Conservation (phyloP, 2,888 invertebrate species). For the Eupsilia transversa region DNA sequence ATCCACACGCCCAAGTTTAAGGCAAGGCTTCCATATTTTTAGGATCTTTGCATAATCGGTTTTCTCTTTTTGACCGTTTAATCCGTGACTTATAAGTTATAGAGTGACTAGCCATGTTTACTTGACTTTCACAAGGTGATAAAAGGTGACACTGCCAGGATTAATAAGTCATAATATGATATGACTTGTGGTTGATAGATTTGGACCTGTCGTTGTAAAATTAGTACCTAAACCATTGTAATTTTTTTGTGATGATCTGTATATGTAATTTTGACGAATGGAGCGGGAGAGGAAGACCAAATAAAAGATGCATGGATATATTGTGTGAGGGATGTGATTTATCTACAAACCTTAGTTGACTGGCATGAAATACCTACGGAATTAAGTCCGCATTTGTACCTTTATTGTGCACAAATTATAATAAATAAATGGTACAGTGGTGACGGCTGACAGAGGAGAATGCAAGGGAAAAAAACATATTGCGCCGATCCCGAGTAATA, state of each 20-base stretch:
- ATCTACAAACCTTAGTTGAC: too few relatives aligned
- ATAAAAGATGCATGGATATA: too few relatives aligned
- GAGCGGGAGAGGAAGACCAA: too few relatives aligned
- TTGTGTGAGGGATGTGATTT: too few relatives aligned
- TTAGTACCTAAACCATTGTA: background rate
- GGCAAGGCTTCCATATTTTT: slow-evolving; percentile 14
- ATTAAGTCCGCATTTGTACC: too few relatives aligned
- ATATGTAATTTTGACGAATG: too few relatives aligned
- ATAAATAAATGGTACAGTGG: too few relatives aligned
- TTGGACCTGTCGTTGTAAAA: background rate
- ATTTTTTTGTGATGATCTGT: background rate
- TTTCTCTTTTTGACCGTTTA: slow-evolving; percentile 13
- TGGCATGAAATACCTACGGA: too few relatives aligned
- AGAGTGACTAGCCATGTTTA: slow-evolving; percentile 8
- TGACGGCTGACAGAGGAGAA: too few relatives aligned
- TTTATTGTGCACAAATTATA: too few relatives aligned
- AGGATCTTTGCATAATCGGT: background rate
- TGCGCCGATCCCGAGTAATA: too few relatives aligned
- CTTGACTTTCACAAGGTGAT: slow-evolving; percentile 30
- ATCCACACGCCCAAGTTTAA: background rate
- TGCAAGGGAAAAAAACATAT: too few relatives aligned
- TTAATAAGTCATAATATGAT: slow-evolving; percentile 8
- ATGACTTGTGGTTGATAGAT: background rate
- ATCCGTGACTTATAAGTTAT: slow-evolving; percentile 2
- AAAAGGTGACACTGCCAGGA: slow-evolving; percentile 29